Base-by-base conservation (phyloP, 2,888 invertebrate species). In the Rhagium mordax region DNA sequence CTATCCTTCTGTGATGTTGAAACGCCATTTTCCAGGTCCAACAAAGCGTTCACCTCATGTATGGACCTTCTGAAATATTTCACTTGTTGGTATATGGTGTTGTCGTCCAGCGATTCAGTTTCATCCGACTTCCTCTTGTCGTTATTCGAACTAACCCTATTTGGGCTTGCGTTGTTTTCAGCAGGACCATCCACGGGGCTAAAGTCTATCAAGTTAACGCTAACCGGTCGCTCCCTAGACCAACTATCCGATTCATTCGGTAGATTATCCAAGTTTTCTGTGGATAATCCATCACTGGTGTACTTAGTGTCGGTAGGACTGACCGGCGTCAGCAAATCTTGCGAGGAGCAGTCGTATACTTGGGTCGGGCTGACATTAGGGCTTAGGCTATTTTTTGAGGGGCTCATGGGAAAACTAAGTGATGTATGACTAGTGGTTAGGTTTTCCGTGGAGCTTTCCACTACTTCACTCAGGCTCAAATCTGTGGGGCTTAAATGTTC, bases 41-140 rank as follows among this genome's bases (percentile, higher is more conserved):
- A 79, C 69, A 92, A 79, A 20, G 90, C 92, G 83, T 95, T 95
- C 0, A 94, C 93, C 86, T 94, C 94, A 55, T 93, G 92, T 49
- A 94, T 92, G 20, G 93, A 94, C 79, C 93, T 90, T 49, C 92
- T 90, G 79, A 94, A 93, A 84, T 94, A 92, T 81, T 94, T 94
- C 0, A 95, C 94, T 79, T 89, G 94, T 91, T 94, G 94, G 82
- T 95, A 95, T 0, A 94, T 92, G 29, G 83, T 81, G 66, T 90
- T 90, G 2, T 89, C 88, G 61, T 84, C 84, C 33, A 79, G 70
- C 0, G 80, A 76, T 74, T 88, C 87, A 0, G 82, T 84, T 75
- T 86, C 85, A 24, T 83, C 84, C 3, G 85, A 85, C 77, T 87
- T 87, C 57, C 87, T 73, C 75, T 87, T 87, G 65, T 87, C 87